phyloP scores from a whole-genome alignment of 2,113 vertebrate species.

The Martes martes region DNA sequence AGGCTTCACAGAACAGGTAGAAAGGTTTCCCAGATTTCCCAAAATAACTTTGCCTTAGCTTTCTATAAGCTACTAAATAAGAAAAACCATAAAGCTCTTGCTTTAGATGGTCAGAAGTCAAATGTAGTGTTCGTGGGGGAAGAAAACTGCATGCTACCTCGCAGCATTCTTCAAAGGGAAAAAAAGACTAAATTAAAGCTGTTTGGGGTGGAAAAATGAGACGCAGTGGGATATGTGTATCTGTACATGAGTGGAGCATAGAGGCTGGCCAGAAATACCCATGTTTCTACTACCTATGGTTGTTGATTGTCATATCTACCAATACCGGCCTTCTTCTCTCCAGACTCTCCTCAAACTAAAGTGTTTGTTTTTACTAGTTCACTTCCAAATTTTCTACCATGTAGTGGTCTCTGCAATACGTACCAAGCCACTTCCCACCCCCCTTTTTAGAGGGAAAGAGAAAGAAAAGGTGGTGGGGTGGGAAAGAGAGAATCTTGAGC shows the following conservation, averaged over 20 bases:
- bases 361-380: background rate
- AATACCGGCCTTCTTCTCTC: background rate
- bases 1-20: background rate
- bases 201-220: background rate
- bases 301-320: background rate
- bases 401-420: background rate
- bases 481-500: background rate
- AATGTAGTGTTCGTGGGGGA: background rate
- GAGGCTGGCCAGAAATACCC: background rate
- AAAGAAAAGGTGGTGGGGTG: background rate
- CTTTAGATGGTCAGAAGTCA: background rate
- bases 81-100: background rate
- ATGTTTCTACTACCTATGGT: background rate
- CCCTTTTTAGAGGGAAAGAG: background rate
- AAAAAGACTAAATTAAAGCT: background rate
- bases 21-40: background rate
- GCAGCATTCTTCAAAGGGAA: background rate
- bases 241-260: too few species aligned
- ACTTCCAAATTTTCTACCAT: background rate
- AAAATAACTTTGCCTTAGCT: background rate
- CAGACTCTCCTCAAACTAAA: background rate
- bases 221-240: rapidly evolving
- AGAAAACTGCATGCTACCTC: background rate
- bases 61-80: background rate
- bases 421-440: background rate